Base-by-base conservation (phyloP, 2,888 invertebrate species). In the Athalia cordata region DNA sequence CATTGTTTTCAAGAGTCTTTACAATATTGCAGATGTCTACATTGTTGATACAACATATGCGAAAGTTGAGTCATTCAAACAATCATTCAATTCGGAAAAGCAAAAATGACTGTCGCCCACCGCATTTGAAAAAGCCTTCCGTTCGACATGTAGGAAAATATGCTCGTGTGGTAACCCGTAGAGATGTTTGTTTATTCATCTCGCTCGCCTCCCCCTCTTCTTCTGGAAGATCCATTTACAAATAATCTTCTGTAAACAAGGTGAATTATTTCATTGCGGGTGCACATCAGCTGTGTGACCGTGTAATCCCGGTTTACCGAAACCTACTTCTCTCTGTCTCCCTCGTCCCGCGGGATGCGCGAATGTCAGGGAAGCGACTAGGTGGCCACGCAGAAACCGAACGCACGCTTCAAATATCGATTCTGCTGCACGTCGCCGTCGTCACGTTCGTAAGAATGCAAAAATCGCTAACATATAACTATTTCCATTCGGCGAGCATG, bases 321-420 rank as follows among this genome's bases (percentile, higher is more conserved):
- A 57, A 29, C 29, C n/a, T 45, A 43, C 47, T 72, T 59, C 57
- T 59, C 15, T 45, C 47, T 13, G 15, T 45, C 59, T 72, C 59
- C 47, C 43, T 11, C 57, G 72, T 47, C 57, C 47, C 59, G 72
- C 72, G 72, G 72, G 72, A 72, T 72, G 72, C 72, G 72, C 72
- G 72, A 72, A 72, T 72, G 72, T 72, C 57, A 59, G 72, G 59
- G 72, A 72, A 72, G 72, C 72, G 72, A 72, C 72, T 59, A 70
- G 59, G 57, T 59, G 47, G 72, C 59, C 72, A 72, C 72, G 72
- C 72, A 72, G 72, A 72, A 72, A 72, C 72, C 57, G 72, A 72
- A 72, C 72, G 72, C 72, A 72, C 72, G 72, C 72, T 72, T 72
- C 52, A 72, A 72, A 72, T 72, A 72, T 72, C 72, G 72, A 72